A percentile compares a stretch with the other conserved stretches of the same genome.
Conservation (phyloP, 1,140 invertebrate genomes). For the Ceratosolen solmsi region DNA sequence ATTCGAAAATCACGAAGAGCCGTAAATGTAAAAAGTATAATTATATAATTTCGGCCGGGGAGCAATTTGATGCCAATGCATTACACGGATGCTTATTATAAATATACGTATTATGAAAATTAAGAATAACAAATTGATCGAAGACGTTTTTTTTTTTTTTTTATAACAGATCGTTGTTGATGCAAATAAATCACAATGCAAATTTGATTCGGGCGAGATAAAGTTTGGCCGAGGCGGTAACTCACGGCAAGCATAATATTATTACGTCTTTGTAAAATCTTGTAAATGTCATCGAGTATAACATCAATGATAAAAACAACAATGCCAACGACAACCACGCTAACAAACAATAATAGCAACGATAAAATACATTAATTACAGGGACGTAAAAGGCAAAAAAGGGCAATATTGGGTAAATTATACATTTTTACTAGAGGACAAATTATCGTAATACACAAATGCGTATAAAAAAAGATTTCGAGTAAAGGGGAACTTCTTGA, state of each 20-base stretch:
- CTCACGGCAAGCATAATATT: not conserved
- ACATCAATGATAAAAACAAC: not conserved
- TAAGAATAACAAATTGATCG: not conserved
- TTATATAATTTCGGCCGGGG: not conserved
- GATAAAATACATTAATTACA: not conserved
- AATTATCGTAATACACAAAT: not conserved
- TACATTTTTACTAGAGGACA: not conserved
- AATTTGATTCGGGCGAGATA: not conserved
- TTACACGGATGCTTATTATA: not conserved
- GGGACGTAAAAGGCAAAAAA: not conserved
- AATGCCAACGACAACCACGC: not conserved
- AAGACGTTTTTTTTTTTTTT: not conserved
- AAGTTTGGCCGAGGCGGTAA: not conserved
- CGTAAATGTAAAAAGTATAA: not conserved
- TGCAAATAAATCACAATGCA: not conserved
- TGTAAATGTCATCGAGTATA: not conserved
- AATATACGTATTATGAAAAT: not conserved
- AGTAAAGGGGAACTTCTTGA: not conserved
- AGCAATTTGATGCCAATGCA: not conserved
- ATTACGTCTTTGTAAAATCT: not conserved
- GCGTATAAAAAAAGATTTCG: slow-evolving; percentile 7
- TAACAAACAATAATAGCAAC: not conserved
- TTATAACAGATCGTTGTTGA: not conserved
- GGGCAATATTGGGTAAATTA: not conserved
- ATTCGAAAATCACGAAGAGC: slow-evolving; percentile 23